Evolutionary conservation across 2,888 invertebrate genomes (phyloP).

Genomic region (Andrena dorsata): DNA sequence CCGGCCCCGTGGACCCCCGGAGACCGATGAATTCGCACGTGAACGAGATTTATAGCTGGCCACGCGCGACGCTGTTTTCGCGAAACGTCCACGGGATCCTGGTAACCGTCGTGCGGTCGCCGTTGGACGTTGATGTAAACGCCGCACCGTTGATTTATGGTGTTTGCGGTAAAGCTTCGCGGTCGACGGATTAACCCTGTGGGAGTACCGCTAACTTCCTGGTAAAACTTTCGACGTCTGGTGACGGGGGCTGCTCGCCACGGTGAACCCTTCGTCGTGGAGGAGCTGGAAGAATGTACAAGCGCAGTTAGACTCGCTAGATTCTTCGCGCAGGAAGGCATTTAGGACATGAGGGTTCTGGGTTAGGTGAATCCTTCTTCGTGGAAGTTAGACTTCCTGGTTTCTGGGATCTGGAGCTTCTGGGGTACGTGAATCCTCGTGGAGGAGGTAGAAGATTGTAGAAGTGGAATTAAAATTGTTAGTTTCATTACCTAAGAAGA

Average conservation of each 20-base stretch:
- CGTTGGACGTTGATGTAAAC: constrained; percentile 54
- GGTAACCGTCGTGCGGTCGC: constrained; percentile 19
- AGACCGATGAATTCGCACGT: constrained; percentile 29
- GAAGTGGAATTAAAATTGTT: too few species aligned
- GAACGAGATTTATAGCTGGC: constrained; percentile 56
- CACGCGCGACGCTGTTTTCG: constrained; percentile 30
- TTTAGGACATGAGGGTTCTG: too few species aligned
- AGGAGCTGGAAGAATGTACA: not conserved
- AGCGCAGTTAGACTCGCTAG: not conserved
- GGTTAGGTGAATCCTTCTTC: too few species aligned
- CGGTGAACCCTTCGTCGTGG: not conserved
- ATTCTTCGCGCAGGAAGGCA: not conserved
- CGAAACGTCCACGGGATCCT: constrained; percentile 17
- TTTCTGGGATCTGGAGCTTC: too few species aligned
- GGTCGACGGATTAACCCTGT: constrained; percentile 77
- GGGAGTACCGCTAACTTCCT: constrained; percentile 68
- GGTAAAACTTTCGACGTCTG: constrained; percentile 42
- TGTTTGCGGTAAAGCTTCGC: constrained; percentile 75
- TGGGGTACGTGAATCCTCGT: too few species aligned
- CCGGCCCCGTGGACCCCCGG: not conserved
- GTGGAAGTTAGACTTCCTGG: too few species aligned
- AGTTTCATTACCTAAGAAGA: too few species aligned
- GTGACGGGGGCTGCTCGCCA: not conserved
- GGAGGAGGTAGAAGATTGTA: too few species aligned
- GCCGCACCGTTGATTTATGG: constrained; percentile 75